phyloP scores from a whole-genome alignment of 1,140 invertebrate species.

The Notospermus geniculatus region DNA sequence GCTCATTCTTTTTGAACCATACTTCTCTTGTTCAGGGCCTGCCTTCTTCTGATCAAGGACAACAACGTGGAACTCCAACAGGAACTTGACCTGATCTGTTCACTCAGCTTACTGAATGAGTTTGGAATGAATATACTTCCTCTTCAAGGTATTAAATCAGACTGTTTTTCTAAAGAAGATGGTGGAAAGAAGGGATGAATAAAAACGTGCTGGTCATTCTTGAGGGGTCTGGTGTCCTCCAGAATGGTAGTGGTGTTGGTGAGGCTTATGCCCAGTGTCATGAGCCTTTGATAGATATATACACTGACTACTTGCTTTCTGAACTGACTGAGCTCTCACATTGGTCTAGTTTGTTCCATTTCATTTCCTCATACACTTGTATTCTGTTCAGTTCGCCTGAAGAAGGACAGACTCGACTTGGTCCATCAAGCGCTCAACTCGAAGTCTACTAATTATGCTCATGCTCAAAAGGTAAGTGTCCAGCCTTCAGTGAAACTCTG shows the following conservation, averaged over 20 bases:
- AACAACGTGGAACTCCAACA: conserved; percentile 59
- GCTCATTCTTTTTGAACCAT: too few relatives aligned
- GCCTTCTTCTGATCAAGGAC: conserved; percentile 63
- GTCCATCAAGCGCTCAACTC: conserved; percentile 61
- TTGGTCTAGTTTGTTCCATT: neutral
- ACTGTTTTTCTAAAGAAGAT: too few relatives aligned
- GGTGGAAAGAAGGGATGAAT: too few relatives aligned
- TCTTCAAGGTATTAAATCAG: conserved; percentile 60
- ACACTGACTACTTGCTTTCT: too few relatives aligned
- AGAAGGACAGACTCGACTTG: conserved; percentile 60
- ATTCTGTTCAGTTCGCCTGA: conserved; percentile 60
- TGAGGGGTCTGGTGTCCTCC: too few relatives aligned
- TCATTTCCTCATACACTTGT: conserved; percentile 15
- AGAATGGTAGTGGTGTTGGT: too few relatives aligned
- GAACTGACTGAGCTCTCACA: neutral
- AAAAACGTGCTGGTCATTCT: too few relatives aligned
- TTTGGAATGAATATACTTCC: conserved; percentile 65
- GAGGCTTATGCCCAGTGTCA: too few relatives aligned
- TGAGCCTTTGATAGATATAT: too few relatives aligned
- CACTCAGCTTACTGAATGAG: conserved; percentile 64
- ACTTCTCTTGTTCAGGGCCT: conserved; percentile 56
- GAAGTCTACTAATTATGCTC: conserved; percentile 60
- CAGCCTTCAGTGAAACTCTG: neutral
- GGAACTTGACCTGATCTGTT: conserved; percentile 66
- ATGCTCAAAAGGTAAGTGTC: conserved; percentile 53